Conservation (phyloP, 2,888 invertebrate species). For the Tetragonula carbonaria region DNA sequence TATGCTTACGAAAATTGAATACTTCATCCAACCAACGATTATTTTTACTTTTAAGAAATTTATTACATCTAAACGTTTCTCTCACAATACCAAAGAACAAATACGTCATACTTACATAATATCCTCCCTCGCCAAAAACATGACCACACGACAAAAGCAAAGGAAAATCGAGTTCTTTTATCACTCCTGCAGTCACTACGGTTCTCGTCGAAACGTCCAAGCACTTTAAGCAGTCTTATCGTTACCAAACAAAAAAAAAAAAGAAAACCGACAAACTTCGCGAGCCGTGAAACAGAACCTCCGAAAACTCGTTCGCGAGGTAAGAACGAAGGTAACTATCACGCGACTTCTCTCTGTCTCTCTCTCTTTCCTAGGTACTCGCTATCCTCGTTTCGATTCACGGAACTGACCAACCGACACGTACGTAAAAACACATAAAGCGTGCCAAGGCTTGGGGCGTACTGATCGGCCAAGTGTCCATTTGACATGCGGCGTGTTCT, state of each 20-base stretch:
- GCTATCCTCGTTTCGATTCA: slow-evolving; percentile 20
- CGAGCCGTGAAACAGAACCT: not conserved
- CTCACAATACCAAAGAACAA: not conserved
- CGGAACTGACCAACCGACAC: slow-evolving; percentile 46
- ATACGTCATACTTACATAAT: not conserved
- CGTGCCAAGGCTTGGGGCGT: slow-evolving; percentile 69
- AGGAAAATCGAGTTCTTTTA: not conserved
- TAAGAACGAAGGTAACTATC: not conserved
- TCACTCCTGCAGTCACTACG: too few species aligned
- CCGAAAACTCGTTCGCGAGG: not conserved
- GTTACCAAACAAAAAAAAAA: too few species aligned
- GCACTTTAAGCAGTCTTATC: not conserved
- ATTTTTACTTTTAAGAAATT: not conserved
- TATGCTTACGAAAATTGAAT: not conserved
- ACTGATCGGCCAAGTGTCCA: slow-evolving; percentile 56
- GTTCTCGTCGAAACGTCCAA: not conserved
- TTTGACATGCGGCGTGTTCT: slow-evolving; percentile 19
- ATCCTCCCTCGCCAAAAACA: not conserved
- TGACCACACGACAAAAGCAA: not conserved
- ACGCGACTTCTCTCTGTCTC: not conserved
- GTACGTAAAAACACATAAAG: slow-evolving; percentile 59
- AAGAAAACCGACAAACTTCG: not conserved
- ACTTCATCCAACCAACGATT: not conserved
- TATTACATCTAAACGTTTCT: not conserved
- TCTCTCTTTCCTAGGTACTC: not conserved